Evolutionary conservation across 2,797 vertebrate genomes (phyloP), one percentile per base, ranked within the genome.

Genomic region (Champsocephalus gunnari): DNA sequence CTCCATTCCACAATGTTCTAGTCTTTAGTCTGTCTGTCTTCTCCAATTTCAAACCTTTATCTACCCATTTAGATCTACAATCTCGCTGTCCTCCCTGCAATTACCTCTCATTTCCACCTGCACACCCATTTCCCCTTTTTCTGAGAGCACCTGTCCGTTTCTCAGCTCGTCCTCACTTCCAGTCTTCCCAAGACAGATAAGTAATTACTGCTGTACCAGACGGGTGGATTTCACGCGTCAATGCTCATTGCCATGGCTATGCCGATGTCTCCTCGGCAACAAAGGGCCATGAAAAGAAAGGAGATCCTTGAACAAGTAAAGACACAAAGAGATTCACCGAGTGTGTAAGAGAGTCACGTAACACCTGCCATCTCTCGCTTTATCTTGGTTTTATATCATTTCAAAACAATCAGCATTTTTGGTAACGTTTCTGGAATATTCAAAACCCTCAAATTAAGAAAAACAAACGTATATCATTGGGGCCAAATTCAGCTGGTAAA

Each of bases 171-270:
- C 79, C 71, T 66, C 56, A 21, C 71, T 79, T 67, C 66, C 57
- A 21, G 76, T 72, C 81, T 83, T 81, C 66, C 81, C 71, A 77
- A 83, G 88, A 87, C 57, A 63, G 81, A 90, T 57, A 86, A 88
- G 90, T 92, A 90, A 92, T 92, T 89, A 92, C 87, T 73, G 69
- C 79, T 81, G 58, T 61, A 82, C 68, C 81, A 90, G 90, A 89
- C 84, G 87, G 90, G 90, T 91, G 89, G 87, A 92, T 92, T 94
- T 94, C 91, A 92, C 83, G 59, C 86, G 66, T 92, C 91, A 89
- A 76, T 87, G 89, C 84, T 87, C 83, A 89, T 91, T 86, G 83
- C 81, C 64, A 74, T 57, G 75, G 87, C 79, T 77, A 62, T 85
- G 82, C 79, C 87, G 87, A 93, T 67, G 88, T 90, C 85, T 91